These are phyloP conservation scores for Odontamblyopus rebecca DNA, from an alignment of 2,797 vertebrate genomes.

Conservation along the genomic window DNA sequence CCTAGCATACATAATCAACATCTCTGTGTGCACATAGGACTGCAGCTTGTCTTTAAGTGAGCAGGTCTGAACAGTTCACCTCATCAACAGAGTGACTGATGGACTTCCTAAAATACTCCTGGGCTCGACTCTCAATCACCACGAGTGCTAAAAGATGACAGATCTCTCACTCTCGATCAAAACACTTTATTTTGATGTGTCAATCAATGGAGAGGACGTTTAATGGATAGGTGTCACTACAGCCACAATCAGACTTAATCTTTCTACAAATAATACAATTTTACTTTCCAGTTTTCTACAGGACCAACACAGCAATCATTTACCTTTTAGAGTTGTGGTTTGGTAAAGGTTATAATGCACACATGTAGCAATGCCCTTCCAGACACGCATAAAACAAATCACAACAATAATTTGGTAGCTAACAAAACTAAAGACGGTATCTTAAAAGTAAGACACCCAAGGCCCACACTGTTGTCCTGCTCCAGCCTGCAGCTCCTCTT, in stretches of 20 bases:
- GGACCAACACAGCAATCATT: background rate
- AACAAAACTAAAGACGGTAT: background rate
- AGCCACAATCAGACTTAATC: background rate
- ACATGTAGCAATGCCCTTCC: background rate
- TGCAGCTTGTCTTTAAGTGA: slow-evolving; percentile 67
- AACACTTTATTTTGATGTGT: slow-evolving; percentile 22
- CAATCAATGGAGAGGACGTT: slow-evolving; percentile 5
- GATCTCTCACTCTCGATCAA: slow-evolving; percentile 13
- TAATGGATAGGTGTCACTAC: slow-evolving; percentile 1
- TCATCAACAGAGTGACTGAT: slow-evolving; percentile 62
- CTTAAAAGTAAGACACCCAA: background rate
- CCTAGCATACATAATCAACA: slow-evolving; percentile 82
- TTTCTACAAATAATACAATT: background rate
- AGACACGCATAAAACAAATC: background rate
- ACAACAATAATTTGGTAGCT: background rate
- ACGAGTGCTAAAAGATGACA: slow-evolving; percentile 25
- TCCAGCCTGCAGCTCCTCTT: background rate
- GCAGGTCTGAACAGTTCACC: slow-evolving; percentile 56
- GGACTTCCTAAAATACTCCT: slow-evolving; percentile 48
- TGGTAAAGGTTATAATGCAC: background rate
- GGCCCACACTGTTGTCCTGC: background rate
- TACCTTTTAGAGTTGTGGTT: background rate
- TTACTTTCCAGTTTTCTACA: background rate
- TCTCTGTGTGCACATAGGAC: slow-evolving; percentile 60
- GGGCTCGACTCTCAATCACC: slow-evolving; percentile 36